Evolutionary conservation across 2,113 vertebrate species (phyloP), one percentile per base, ranked within the genome.

Genomic region (Leucoraja erinaceus): DNA sequence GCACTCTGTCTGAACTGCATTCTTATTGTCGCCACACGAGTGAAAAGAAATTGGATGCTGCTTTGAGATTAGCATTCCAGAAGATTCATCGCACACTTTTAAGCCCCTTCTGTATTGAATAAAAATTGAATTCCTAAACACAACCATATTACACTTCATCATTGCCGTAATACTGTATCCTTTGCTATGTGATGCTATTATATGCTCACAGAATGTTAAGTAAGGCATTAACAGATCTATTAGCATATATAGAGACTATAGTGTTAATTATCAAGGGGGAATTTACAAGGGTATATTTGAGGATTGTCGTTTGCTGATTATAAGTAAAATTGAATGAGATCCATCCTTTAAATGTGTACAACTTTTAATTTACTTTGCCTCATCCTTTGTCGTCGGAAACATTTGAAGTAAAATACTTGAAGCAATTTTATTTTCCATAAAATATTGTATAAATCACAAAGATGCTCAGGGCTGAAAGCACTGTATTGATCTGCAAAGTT

Each of bases 51-150:
- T 91, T 72, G 88, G 88, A 68, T 72, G 66, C 31, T 33, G 88
- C 38, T 25, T 91, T 72, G 88, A 70, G 88, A 91, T 91, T 91
- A 91, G 33, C 66, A 91, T 91, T 91, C 66, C 88, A 72, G 66
- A 72, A 91, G 88, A 91, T 91, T 91, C 88, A 91, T 91, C 88
- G 16, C 88, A 91, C 88, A 72, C 88, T 91, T 91, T 91, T 90
- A 66, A 68, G 31, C 33, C 59, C 63, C 63, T 90, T 72, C 88
- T 72, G 66, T 70, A 90, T 47, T 72, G 66, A 91, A 91, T 91
- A 70, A 91, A 91, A 91, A 91, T 91, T 68, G 66, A 91, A 91
- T 91, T 91, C 88, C 88, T 91, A 70, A 91, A 91, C 66, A 91
- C 88, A 25, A 12, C 20, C 66, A 38, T 72, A 91, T 91, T 66